Percentiles rank a stretch among this genome's conserved stretches.
phyloP scores from a whole-genome alignment of 2,888 invertebrate genomes.

The Spicauda simplicius region DNA sequence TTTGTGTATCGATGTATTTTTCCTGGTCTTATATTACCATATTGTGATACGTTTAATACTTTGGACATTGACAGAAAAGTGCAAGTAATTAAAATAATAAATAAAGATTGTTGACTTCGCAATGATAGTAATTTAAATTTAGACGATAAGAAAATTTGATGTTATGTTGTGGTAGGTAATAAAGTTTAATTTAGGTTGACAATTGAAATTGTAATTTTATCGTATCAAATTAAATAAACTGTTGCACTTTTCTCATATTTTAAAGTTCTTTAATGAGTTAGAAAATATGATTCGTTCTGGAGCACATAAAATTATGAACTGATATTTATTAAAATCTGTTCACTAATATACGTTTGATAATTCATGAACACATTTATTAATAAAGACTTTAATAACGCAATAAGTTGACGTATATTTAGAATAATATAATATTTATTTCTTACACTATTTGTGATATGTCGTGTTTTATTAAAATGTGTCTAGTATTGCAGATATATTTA shows the following conservation, averaged over 20 bases:
- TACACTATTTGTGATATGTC: slow-evolving; percentile 3
- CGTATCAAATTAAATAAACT: slow-evolving; percentile 5
- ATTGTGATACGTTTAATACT: background rate
- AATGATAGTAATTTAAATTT: slow-evolving; percentile 10
- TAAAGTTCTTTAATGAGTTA: background rate
- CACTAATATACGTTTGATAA: background rate
- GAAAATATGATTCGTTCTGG: background rate
- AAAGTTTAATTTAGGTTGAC: slow-evolving; percentile 20
- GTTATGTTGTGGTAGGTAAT: slow-evolving; percentile 30
- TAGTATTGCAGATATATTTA: background rate
- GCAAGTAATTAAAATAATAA: slow-evolving; percentile 19
- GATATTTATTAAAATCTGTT: background rate
- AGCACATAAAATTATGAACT: background rate
- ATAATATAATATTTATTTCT: background rate
- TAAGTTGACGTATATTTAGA: background rate
- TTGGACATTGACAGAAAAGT: background rate
- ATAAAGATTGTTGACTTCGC: slow-evolving; percentile 11
- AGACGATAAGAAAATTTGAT: slow-evolving; percentile 6
- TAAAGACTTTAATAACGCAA: slow-evolving; percentile 3
- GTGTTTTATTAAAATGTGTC: slow-evolving; percentile 5
- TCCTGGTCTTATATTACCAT: background rate
- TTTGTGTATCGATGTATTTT: slow-evolving; percentile 15
- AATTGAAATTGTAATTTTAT: slow-evolving; percentile 17
- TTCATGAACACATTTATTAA: background rate
- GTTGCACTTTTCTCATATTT: slow-evolving; percentile 8